Percentiles rank a stretch among this genome's conserved stretches.
Conservation (phyloP, 2,888 invertebrate species). For the Mythimna lalbum region DNA sequence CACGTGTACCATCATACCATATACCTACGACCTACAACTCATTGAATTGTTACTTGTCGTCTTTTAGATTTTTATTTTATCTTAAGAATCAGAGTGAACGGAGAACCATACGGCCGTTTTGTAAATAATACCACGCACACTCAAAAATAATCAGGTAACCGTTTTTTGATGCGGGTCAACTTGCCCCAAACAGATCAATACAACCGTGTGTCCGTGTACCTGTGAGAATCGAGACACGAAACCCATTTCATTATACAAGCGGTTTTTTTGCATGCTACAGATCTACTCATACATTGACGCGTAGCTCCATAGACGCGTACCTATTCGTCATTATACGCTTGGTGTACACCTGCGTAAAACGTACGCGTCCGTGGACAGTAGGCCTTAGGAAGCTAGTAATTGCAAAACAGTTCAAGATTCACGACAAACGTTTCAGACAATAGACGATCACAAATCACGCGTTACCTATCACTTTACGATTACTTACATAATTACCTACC, state of each 20-base stretch:
- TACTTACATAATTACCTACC: no score
- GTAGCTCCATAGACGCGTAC: no score
- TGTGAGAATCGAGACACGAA: background rate
- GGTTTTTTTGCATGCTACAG: no score
- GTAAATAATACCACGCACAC: background rate
- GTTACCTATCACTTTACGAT: background rate
- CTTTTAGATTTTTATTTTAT: background rate
- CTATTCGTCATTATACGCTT: no score
- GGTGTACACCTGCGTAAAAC: no score
- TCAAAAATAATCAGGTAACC: constrained; percentile 7
- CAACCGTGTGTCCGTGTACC: no score
- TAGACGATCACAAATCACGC: background rate
- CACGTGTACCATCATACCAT: no score
- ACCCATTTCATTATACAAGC: constrained; percentile 2
- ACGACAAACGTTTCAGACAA: constrained; percentile 9
- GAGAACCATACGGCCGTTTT: background rate
- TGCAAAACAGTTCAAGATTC: background rate
- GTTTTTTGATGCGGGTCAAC: background rate
- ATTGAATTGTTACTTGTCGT: background rate
- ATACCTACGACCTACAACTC: no score
- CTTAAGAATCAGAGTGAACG: background rate
- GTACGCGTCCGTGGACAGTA: no score
- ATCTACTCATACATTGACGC: no score
- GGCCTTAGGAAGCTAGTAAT: background rate
- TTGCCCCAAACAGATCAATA: background rate